Conservation (phyloP, 2,888 invertebrate species). For the Dasypogon diadema region DNA sequence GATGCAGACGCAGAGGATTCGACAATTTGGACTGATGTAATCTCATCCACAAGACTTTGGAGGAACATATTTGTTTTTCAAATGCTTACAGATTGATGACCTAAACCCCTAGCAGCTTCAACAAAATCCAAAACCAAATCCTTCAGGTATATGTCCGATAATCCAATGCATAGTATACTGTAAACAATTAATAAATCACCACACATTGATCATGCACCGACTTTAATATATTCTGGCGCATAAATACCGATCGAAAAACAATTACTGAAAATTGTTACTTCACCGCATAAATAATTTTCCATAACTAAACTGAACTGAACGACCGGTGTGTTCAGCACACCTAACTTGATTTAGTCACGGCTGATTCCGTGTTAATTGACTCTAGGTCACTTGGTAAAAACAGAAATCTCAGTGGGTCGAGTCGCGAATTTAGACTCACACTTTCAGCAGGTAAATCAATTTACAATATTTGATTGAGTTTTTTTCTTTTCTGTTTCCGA, state of each 20-base stretch:
- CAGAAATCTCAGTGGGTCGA: background rate
- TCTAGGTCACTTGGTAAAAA: slow-evolving; percentile 34
- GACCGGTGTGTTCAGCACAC: background rate
- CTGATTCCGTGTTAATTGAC: slow-evolving; percentile 38
- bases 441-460: slow-evolving; percentile 36
- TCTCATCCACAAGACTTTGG: no score
- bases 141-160: no score
- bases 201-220: no score
- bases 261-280: slow-evolving; percentile 27
- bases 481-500: slow-evolving; percentile 29
- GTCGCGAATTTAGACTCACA: background rate
- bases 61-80: no score
- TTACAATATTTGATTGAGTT: slow-evolving; percentile 29
- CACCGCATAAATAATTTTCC: slow-evolving; percentile 10
- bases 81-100: no score
- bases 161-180: no score
- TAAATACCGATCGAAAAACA: slow-evolving; percentile 3
- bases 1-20: no score
- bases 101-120: no score
- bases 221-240: background rate
- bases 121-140: no score
- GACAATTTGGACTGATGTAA: no score
- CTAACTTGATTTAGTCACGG: slow-evolving; percentile 9
- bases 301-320: background rate
- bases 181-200: no score